Percentiles rank a stretch among this genome's conserved stretches.
Conservation (phyloP, 2,113 vertebrate species). For the Canis aureus region DNA sequence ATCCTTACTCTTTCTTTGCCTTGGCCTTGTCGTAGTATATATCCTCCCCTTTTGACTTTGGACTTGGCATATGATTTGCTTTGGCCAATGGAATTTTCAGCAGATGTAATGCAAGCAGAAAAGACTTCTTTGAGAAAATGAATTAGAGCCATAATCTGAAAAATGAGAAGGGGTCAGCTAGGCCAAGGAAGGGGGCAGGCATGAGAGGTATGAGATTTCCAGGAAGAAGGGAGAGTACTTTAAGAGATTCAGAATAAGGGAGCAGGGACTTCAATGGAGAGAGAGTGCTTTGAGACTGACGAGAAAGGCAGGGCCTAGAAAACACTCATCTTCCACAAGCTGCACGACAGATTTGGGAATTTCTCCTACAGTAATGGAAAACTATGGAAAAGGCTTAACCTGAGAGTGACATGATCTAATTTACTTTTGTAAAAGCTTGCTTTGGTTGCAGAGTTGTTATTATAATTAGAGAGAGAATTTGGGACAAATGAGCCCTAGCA, state of each 20-base stretch:
- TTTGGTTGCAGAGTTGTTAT: slow-evolving; percentile 60
- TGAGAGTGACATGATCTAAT: slow-evolving; percentile 53
- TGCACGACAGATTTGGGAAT: neutral
- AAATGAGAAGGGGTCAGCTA: neutral
- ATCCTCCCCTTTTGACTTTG: neutral
- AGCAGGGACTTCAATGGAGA: neutral
- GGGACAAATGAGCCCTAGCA: slow-evolving; percentile 59
- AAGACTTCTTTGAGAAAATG: slow-evolving; percentile 30
- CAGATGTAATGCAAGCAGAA: neutral
- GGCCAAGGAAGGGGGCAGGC: neutral
- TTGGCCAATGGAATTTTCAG: slow-evolving; percentile 16
- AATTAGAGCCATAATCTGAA: slow-evolving; percentile 25
- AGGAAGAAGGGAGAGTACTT: neutral
- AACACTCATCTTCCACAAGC: neutral
- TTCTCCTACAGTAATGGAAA: slow-evolving; percentile 42
- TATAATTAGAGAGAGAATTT: slow-evolving; percentile 69
- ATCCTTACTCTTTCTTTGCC: neutral
- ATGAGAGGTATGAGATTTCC: neutral
- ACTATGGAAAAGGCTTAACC: slow-evolving; percentile 16
- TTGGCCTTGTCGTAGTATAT: neutral
- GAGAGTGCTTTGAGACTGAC: neutral
- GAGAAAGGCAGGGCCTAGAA: neutral
- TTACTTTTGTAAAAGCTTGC: slow-evolving; percentile 31
- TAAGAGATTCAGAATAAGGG: neutral
- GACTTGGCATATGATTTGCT: neutral